Conservation (phyloP, 2,797 vertebrate genomes). For the Odontamblyopus lacepedii region DNA sequence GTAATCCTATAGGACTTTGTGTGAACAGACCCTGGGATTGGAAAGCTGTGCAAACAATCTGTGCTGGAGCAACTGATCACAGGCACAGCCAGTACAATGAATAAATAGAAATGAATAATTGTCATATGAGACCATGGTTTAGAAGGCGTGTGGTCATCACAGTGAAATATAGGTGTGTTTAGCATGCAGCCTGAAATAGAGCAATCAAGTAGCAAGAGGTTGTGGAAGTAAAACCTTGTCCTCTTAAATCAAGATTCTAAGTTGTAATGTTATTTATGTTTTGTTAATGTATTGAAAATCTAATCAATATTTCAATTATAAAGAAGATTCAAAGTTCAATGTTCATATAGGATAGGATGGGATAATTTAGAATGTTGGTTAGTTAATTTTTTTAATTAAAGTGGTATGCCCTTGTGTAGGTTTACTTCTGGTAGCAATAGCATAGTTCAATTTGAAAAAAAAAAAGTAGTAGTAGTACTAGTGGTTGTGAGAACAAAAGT, state of each 20-base stretch:
- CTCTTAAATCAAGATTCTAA: not conserved
- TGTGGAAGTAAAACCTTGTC: not conserved
- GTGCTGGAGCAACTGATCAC: slow-evolving; percentile 36
- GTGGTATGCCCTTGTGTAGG: no score
- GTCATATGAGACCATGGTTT: slow-evolving; percentile 50
- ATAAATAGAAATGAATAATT: slow-evolving; percentile 62
- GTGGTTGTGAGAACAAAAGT: no score
- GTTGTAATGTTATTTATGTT: not conserved
- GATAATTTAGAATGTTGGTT: no score
- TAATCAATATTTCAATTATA: no score
- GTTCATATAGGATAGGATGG: no score
- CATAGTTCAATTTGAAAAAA: no score
- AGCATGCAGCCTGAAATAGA: slow-evolving; percentile 23
- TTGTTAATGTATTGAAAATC: no score
- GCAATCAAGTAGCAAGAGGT: not conserved
- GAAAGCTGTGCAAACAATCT: slow-evolving; percentile 33
- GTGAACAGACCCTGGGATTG: slow-evolving; percentile 26
- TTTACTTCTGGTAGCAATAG: no score
- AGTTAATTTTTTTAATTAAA: no score
- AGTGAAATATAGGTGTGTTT: slow-evolving; percentile 42
- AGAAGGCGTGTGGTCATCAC: slow-evolving; percentile 36
- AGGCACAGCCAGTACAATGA: slow-evolving; percentile 38
- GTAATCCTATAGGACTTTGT: slow-evolving; percentile 9
- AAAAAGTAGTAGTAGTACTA: no score
- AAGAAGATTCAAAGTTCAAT: no score